Percentiles rank a stretch among this genome's conserved stretches.
These are phyloP conservation scores for Cyprinodon variegatus DNA, from an alignment of 2,113 vertebrate genomes.

Conservation along the genomic window DNA sequence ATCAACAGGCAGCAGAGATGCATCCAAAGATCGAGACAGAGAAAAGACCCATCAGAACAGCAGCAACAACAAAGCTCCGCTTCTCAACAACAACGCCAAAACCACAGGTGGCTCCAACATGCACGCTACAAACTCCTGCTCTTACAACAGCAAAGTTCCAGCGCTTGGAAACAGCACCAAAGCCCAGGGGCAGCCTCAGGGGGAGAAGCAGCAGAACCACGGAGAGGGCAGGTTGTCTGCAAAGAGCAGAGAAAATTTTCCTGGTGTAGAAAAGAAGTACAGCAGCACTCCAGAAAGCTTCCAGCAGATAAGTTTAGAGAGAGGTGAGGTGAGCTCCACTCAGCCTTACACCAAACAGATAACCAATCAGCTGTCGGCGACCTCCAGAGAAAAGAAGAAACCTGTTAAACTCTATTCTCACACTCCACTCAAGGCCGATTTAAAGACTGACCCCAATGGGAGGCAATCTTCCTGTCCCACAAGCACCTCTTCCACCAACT, in stretches of 20 bases:
- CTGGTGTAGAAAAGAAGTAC: constrained; percentile 71
- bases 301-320: constrained; percentile 65
- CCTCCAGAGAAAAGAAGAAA: constrained; percentile 84
- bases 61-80: constrained; percentile 65
- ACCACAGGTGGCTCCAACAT: constrained; percentile 51
- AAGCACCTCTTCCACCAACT: constrained; percentile 65
- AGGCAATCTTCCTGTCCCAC: constrained; percentile 70
- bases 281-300: constrained; percentile 72
- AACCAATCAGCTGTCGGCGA: constrained; percentile 75
- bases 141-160: constrained; percentile 68
- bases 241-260: constrained; percentile 75
- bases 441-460: constrained; percentile 85
- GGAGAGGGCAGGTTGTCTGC: constrained; percentile 79
- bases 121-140: constrained; percentile 49
- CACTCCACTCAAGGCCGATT: constrained; percentile 66
- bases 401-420: constrained; percentile 82
- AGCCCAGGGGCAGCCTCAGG: constrained; percentile 65
- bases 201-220: constrained; percentile 74
- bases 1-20: constrained; percentile 70
- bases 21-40: constrained; percentile 73
- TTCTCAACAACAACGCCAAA: constrained; percentile 74
- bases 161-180: constrained; percentile 69
- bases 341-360: constrained; percentile 69
- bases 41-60: constrained; percentile 72
- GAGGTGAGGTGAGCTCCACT: constrained; percentile 58